Evolutionary conservation across 2,888 invertebrate genomes (phyloP).

Genomic region (Meganola albula): DNA sequence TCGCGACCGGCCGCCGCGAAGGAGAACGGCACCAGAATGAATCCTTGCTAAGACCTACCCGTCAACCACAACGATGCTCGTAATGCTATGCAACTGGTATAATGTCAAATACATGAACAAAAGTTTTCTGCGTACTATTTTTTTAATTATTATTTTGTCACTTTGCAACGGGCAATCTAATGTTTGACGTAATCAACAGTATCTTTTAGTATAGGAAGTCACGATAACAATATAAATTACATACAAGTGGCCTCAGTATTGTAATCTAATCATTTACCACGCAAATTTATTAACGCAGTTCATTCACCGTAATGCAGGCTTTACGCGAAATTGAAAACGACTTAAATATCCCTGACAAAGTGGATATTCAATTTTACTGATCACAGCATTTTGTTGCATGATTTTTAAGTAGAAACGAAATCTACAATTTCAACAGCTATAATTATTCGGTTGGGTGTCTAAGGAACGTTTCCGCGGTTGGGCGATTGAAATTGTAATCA

Average conservation of each 20-base stretch:
- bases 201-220: conserved; percentile 40
- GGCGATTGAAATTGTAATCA: conserved; percentile 45
- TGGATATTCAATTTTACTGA: too few species aligned
- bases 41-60: conserved; percentile 63
- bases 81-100: conserved; percentile 32
- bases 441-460: conserved; percentile 27
- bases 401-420: too few species aligned
- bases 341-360: too few species aligned
- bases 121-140: conserved; percentile 13
- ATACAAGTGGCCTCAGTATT: conserved; percentile 40
- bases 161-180: conserved; percentile 17
- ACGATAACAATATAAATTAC: conserved; percentile 46
- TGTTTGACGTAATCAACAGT: conserved; percentile 34
- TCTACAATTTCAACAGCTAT: conserved; percentile 39
- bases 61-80: conserved; percentile 32
- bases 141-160: conserved; percentile 22
- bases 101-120: too few species aligned
- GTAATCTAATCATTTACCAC: conserved; percentile 55
- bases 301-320: conserved; percentile 52
- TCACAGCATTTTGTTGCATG: too few species aligned
- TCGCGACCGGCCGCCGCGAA: conserved; percentile 62
- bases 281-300: conserved; percentile 54
- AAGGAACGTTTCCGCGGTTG: conserved; percentile 26
- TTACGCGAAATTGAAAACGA: conserved; percentile 32
- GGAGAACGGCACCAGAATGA: conserved; percentile 71